Percentiles rank a stretch among this genome's conserved stretches.
These are phyloP conservation scores for Leistus spinibarbis DNA, from an alignment of 2,888 invertebrate species.

Conservation along the genomic window DNA sequence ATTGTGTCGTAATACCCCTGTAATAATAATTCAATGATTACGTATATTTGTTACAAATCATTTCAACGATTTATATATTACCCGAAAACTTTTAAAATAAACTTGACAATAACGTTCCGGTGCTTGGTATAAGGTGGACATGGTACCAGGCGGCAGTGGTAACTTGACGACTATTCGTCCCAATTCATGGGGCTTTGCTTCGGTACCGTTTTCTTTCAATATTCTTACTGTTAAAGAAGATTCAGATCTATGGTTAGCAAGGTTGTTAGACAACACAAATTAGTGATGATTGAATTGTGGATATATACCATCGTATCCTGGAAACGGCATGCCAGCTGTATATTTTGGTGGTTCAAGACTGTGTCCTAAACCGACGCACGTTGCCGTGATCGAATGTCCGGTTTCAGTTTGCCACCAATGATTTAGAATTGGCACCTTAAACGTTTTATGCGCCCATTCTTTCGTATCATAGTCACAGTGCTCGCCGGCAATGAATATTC, in stretches of 20 bases:
- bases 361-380: constrained; percentile 78
- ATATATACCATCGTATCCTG: constrained; percentile 81
- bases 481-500: constrained; percentile 87
- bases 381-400: constrained; percentile 87
- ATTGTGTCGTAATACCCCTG: constrained; percentile 93
- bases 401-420: constrained; percentile 99
- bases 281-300: not conserved
- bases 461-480: constrained; percentile 92
- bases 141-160: constrained; percentile 88
- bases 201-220: constrained; percentile 70
- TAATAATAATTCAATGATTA: not conserved
- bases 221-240: constrained; percentile 64
- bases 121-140: constrained; percentile 81
- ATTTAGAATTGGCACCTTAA: constrained; percentile 80
- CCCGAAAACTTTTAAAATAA: constrained; percentile 84
- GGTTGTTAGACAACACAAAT: constrained; percentile 1
- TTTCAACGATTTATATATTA: constrained; percentile 57
- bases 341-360: constrained; percentile 73
- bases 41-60: constrained; percentile 2
- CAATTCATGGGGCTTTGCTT: constrained; percentile 73
- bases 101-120: constrained; percentile 79
- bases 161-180: constrained; percentile 84
- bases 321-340: constrained; percentile 84
- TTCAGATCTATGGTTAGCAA: too few relatives aligned
- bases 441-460: constrained; percentile 72